Evolutionary conservation across 2,888 invertebrate species (phyloP).

Genomic region (Dorcus parallelipipedus): DNA sequence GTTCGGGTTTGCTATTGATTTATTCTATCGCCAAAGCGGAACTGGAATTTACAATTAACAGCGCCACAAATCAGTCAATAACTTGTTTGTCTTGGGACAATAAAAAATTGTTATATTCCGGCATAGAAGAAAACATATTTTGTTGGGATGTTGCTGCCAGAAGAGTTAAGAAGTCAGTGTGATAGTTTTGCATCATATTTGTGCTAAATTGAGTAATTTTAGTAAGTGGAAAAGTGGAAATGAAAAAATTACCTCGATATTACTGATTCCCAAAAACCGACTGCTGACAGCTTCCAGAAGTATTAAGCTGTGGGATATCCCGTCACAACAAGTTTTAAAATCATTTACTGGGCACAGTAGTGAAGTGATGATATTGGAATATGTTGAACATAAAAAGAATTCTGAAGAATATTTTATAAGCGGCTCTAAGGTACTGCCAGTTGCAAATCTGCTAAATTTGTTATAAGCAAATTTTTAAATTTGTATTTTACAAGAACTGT

Average conservation of each 20-base stretch:
- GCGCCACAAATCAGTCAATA: slow-evolving; percentile 40
- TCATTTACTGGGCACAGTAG: slow-evolving; percentile 64
- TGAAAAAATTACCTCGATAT: slow-evolving; percentile 57
- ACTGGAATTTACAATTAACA: slow-evolving; percentile 58
- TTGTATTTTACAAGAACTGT: too few species aligned
- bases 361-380: slow-evolving; percentile 52
- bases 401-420: slow-evolving; percentile 49
- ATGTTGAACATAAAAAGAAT: slow-evolving; percentile 35
- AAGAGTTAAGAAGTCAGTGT: slow-evolving; percentile 49
- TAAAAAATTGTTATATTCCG: slow-evolving; percentile 54
- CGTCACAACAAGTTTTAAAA: slow-evolving; percentile 57
- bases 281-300: slow-evolving; percentile 46
- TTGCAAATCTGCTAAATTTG: too few species aligned
- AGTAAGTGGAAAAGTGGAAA: slow-evolving; percentile 66
- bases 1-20: slow-evolving; percentile 66
- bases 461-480: too few species aligned
- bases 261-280: slow-evolving; percentile 55
- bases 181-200: slow-evolving; percentile 8
- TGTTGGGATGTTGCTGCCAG: slow-evolving; percentile 56
- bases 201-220: slow-evolving; percentile 28
- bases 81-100: slow-evolving; percentile 58
- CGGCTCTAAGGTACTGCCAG: slow-evolving; percentile 42
- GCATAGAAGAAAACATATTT: slow-evolving; percentile 54
- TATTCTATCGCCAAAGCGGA: slow-evolving; percentile 68
- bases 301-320: slow-evolving; percentile 64